Evolutionary conservation across 2,797 vertebrate species (phyloP).

Genomic region (Smutsia gigantea): DNA sequence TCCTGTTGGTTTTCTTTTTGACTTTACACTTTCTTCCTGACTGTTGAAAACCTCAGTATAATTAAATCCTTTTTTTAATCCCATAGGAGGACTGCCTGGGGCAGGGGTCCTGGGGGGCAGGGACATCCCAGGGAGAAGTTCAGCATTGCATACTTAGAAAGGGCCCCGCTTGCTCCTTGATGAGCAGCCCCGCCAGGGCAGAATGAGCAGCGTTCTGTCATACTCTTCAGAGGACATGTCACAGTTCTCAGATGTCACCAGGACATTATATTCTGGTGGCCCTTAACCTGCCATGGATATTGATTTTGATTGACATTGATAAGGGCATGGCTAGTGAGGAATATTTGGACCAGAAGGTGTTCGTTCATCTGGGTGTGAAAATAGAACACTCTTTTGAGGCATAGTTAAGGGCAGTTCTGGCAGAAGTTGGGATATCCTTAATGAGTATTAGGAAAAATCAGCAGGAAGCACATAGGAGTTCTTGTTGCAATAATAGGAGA

Average conservation of each 20-base stretch:
- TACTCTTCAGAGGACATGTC: background rate
- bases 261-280: background rate
- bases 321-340: background rate
- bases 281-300: background rate
- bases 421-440: background rate
- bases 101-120: background rate
- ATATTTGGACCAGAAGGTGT: background rate
- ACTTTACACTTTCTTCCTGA: background rate
- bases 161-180: background rate
- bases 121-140: background rate
- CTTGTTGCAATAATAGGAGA: background rate
- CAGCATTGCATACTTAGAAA: background rate
- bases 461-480: background rate
- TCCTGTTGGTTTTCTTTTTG: background rate
- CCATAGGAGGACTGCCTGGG: background rate
- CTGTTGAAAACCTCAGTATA: background rate
- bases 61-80: background rate
- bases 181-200: background rate
- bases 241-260: background rate
- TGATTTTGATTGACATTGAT: background rate
- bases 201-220: background rate
- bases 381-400: background rate
- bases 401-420: background rate
- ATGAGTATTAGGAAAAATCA: background rate
- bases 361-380: constrained; percentile 11